Percentiles rank a stretch among this genome's conserved stretches.
phyloP scores from a whole-genome alignment of 2,113 vertebrate genomes.

The Xenopus borealis region DNA sequence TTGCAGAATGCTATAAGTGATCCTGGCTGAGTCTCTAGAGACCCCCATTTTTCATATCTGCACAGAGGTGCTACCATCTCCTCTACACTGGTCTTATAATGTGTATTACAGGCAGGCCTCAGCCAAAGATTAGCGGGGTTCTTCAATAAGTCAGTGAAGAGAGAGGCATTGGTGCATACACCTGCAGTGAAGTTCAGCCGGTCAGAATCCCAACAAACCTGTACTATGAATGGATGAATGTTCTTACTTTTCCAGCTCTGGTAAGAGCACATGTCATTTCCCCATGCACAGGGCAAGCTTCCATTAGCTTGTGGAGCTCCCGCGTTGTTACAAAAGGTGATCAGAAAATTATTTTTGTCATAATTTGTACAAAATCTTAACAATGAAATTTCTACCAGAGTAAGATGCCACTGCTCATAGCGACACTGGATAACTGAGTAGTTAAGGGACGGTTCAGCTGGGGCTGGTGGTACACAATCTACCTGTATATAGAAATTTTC shows the following conservation, averaged over 20 bases:
- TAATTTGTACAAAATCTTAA: constrained; percentile 59
- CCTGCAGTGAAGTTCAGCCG: constrained; percentile 59
- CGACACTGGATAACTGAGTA: constrained; percentile 59
- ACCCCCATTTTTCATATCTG: constrained; percentile 12
- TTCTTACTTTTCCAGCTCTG: constrained; percentile 57
- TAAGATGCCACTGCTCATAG: constrained; percentile 63
- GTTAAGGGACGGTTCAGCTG: background rate
- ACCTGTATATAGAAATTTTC: constrained; percentile 5
- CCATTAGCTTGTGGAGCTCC: background rate
- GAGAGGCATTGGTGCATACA: constrained; percentile 55
- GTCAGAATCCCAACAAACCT: constrained; percentile 71
- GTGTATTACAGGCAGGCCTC: constrained; percentile 4
- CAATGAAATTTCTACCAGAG: constrained; percentile 58
- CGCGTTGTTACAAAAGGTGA: constrained; percentile 61
- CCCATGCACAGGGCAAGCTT: background rate
- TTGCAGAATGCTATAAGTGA: constrained; percentile 15
- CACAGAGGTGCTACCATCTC: constrained; percentile 1
- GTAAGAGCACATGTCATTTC: constrained; percentile 20
- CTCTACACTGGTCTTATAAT: background rate
- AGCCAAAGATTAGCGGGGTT: constrained; percentile 18
- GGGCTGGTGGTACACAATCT: background rate
- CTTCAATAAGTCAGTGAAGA: background rate
- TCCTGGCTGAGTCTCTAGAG: background rate
- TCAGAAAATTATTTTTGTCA: constrained; percentile 65
- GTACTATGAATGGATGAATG: constrained; percentile 57